Conservation (phyloP, 2,113 vertebrate species). For the Uria lomvia region DNA sequence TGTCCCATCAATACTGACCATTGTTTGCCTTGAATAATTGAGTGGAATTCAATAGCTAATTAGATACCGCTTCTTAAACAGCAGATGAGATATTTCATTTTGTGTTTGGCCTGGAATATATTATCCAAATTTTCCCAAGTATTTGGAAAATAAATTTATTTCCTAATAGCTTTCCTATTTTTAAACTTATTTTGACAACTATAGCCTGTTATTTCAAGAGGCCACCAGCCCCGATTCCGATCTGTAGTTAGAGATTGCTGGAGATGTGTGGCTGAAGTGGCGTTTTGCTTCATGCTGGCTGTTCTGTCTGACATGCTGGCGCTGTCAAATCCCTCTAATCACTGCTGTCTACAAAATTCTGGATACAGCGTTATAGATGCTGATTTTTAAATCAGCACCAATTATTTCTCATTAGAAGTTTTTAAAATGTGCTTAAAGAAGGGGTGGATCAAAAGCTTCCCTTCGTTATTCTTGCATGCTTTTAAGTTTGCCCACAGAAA, state of each 20-base stretch:
- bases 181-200: not conserved
- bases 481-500: not conserved
- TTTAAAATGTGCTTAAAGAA: not conserved
- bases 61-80: conserved; percentile 23
- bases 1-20: conserved; percentile 30
- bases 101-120: conserved; percentile 17
- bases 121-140: not conserved
- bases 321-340: not conserved
- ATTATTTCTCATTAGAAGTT: not conserved
- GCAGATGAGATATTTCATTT: conserved; percentile 15
- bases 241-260: not conserved
- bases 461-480: not conserved
- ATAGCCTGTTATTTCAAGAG: not conserved
- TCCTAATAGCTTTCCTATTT: not conserved
- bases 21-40: conserved; percentile 60
- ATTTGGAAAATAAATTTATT: not conserved
- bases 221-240: not conserved
- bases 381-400: not conserved
- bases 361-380: not conserved
- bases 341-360: not conserved
- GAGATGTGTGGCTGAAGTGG: not conserved
- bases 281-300: not conserved
- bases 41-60: conserved; percentile 62
- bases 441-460: not conserved
- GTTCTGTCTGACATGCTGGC: not conserved